Base-by-base conservation (phyloP, 92 coral and sea anemone species). In the Heliopora coerulea region DNA sequence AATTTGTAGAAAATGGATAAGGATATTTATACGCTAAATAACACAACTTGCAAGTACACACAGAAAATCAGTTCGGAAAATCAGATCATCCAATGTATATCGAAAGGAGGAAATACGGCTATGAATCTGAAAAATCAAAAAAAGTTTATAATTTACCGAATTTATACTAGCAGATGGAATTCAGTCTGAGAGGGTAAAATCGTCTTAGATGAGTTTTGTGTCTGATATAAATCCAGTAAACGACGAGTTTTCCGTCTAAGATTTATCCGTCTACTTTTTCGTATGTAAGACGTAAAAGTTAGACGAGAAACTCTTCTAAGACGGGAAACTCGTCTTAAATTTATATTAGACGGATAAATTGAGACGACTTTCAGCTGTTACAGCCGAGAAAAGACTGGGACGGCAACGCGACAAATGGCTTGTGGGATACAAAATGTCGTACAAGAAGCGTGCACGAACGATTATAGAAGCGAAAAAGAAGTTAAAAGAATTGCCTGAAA, bases 291-390 rank as follows among this genome's bases (percentile, higher is more conserved):
- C 49, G 54, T 10, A 21, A 41, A 41, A 41, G 54, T 64, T 41
- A 25, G 72, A 64, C 54, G 32, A 18, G 54, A 7, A 28, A 33
- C 29, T 21, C 54, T 24, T 64, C 72, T 41, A n/a, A 20, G 72
- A 64, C 3, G 72, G 72, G 20, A 37, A 64, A 64, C 72, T 64
- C 31, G 54, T 64, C 72, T 3, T 64, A 64, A 64, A 64, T 64
- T 64, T 17, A 26, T 32, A 64, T 41, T 26, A 64, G 72, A 20
- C 69, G n/a, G 21, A 64, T 64, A 64, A 35, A 64, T 37, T 5
- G 12, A 37, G 42, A 37, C 42, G 42, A 12, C 12, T 20, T 37
- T 65, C 13, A 39, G 12, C n/a, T n/a, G 49, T 20, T 56, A 10
- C 26, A 35, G 40, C 11, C 27, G 12, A 9, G 33, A 65, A 44